A percentile compares a stretch with the other conserved stretches of the same genome.
phyloP scores from a whole-genome alignment of 2,888 invertebrate genomes.

The Agonopterix arenella region DNA sequence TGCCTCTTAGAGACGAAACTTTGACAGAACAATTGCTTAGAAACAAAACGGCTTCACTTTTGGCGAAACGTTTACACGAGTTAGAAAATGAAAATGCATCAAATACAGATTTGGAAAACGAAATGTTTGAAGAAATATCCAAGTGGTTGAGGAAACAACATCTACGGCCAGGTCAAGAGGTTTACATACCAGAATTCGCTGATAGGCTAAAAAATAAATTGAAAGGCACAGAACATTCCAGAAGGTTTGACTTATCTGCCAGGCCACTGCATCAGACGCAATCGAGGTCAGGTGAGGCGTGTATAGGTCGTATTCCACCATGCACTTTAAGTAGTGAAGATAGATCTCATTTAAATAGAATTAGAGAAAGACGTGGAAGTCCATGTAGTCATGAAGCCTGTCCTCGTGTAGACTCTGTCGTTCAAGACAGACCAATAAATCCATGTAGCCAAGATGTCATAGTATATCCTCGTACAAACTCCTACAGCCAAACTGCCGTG shows the following conservation, averaged over 20 bases:
- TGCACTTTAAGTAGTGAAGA: slow-evolving; percentile 33
- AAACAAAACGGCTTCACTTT: slow-evolving; percentile 29
- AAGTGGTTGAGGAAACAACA: slow-evolving; percentile 35
- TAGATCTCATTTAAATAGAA: slow-evolving; percentile 27
- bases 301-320: slow-evolving; percentile 14
- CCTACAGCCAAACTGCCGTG: slow-evolving; percentile 25
- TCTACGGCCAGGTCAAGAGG: slow-evolving; percentile 16
- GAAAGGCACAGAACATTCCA: slow-evolving; percentile 21
- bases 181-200: slow-evolving; percentile 13
- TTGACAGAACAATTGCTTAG: slow-evolving; percentile 19
- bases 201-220: slow-evolving; percentile 26
- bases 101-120: slow-evolving; percentile 15
- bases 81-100: slow-evolving; percentile 29
- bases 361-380: slow-evolving; percentile 19
- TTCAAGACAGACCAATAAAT: neutral
- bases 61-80: slow-evolving; percentile 36
- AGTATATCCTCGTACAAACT: slow-evolving; percentile 14
- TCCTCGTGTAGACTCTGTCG: slow-evolving; percentile 13
- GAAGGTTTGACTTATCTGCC: slow-evolving; percentile 19
- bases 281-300: neutral
- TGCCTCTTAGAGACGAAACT: slow-evolving; percentile 26
- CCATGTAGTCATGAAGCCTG: neutral
- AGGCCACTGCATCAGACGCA: neutral
- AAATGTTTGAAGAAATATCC: slow-evolving; percentile 27
- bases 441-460: neutral